Evolutionary conservation across 2,888 invertebrate genomes (phyloP).

Genomic region (Xanthorhoe spadicearia): DNA sequence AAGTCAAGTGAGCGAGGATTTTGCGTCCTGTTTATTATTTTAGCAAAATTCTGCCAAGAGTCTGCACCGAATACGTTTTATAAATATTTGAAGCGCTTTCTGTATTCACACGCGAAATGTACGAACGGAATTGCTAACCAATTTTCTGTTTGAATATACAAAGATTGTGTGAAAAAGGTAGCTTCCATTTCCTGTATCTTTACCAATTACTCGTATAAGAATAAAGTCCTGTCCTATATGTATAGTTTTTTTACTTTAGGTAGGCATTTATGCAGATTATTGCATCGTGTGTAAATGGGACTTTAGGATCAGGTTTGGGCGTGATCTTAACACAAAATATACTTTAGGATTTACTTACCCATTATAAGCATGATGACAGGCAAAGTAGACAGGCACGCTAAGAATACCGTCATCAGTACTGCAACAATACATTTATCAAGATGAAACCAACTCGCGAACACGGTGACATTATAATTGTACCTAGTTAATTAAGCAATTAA

Average conservation of each 20-base stretch:
- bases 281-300: too few relatives aligned
- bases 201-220: too few relatives aligned
- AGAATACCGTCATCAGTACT: conserved; percentile 89
- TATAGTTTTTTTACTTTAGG: too few relatives aligned
- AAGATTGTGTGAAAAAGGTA: background rate
- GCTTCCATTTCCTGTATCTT: too few relatives aligned
- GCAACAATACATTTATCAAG: conserved; percentile 63
- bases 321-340: too few relatives aligned
- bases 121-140: background rate
- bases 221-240: too few relatives aligned
- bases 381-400: conserved; percentile 87
- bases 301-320: too few relatives aligned
- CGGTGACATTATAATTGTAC: too few relatives aligned
- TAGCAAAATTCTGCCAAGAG: conserved; percentile 5
- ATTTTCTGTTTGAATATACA: background rate
- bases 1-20: conserved; percentile 18
- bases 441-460: too few relatives aligned
- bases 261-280: too few relatives aligned
- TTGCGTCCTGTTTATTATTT: conserved; percentile 26
- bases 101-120: conserved; percentile 9
- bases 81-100: conserved; percentile 15
- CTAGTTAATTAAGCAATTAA: too few relatives aligned
- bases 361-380: conserved; percentile 91
- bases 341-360: conserved; percentile 87
- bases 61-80: background rate